Base-by-base conservation (phyloP, 1,140 invertebrate species). In the Zaprionus lachaisei region DNA sequence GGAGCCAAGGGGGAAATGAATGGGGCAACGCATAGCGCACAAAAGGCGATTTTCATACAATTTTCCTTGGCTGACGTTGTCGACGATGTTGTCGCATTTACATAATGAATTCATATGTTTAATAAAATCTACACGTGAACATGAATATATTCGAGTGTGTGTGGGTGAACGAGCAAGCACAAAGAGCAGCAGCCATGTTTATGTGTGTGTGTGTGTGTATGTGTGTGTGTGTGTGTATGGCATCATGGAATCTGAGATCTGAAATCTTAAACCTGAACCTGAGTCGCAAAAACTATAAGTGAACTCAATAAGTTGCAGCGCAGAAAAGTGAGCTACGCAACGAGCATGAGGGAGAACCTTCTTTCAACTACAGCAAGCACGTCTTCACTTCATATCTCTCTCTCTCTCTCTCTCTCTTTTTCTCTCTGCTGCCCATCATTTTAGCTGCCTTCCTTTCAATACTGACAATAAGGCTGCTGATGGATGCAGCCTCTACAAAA, bases 81-180 rank as follows among this genome's bases (percentile, higher is more conserved):
- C 64, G 58, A 55, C 55, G 77, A 62, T 37, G 69, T 57, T 55
- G 67, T 55, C 64, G 64, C 75, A 92, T 92, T 92, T 92, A 76
- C 89, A 91, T 91, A 92, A 92, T 92, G 81, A 87, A 91, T 92
- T 92, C 90, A 92, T 92, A 87, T 87, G 90, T 81, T 91, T 91
- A 91, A 91, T 91, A 91, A 91, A 91, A 89, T 90, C 81, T 81
- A 90, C 85, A 90, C 81, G 81, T 84, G 85, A 84, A 81, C 80
- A 82, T 72, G 80, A 78, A 81, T 72, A 80, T 64, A 79, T 51
- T 14, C 49, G 14, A n/a, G 9, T 54, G 12, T 5, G 17, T 24
- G 15, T 24, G 57, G 24, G 41, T 47, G 41, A n/a, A 17, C 41
- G 15, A 22, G 47, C 47, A 51, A 47, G 47, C 47, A 51, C 47